These are phyloP conservation scores for Caenorhabditis auriculariae DNA, from an alignment of 2,888 invertebrate genomes.

Conservation along the genomic window DNA sequence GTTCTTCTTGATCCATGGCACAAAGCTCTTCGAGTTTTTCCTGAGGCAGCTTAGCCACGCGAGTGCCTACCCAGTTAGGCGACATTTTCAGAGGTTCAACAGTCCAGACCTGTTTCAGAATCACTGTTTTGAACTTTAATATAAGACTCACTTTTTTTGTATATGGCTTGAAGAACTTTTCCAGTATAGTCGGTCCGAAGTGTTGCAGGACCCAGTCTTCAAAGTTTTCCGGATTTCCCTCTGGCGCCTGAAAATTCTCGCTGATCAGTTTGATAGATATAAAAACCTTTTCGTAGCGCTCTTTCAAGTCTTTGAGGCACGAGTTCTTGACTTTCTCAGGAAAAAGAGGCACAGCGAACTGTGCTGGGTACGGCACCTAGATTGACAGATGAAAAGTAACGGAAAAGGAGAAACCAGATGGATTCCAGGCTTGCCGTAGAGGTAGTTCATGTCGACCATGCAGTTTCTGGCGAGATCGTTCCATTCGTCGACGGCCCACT, in stretches of 20 bases:
- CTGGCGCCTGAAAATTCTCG: constrained; percentile 12
- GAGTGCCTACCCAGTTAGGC: constrained; percentile 58
- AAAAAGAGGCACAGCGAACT: constrained; percentile 62
- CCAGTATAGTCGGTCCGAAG: constrained; percentile 60
- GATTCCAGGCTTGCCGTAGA: constrained; percentile 55
- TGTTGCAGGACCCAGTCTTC: constrained; percentile 61
- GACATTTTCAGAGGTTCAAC: constrained; percentile 61
- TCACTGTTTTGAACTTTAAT: not conserved
- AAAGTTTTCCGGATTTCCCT: constrained; percentile 49
- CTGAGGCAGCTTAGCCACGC: constrained; percentile 61
- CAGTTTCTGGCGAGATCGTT: constrained; percentile 59
- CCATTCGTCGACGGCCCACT: constrained; percentile 62
- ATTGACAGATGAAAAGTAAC: not conserved
- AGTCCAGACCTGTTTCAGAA: constrained; percentile 54
- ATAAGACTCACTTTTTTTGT: constrained; percentile 49
- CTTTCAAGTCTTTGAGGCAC: constrained; percentile 55
- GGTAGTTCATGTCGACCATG: constrained; percentile 61
- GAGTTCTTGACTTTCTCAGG: constrained; percentile 53
- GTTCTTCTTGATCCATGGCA: constrained; percentile 54
- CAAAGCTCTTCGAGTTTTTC: constrained; percentile 61
- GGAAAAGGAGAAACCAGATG: constrained; percentile 34
- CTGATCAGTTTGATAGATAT: not conserved
- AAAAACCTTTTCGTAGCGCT: constrained; percentile 56
- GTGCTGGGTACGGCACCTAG: constrained; percentile 59
- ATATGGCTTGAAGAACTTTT: constrained; percentile 62